Evolutionary conservation across 53 echinoderm and acorn worm genomes (phyloP).

Genomic region (Mesocentrotus franciscanus): DNA sequence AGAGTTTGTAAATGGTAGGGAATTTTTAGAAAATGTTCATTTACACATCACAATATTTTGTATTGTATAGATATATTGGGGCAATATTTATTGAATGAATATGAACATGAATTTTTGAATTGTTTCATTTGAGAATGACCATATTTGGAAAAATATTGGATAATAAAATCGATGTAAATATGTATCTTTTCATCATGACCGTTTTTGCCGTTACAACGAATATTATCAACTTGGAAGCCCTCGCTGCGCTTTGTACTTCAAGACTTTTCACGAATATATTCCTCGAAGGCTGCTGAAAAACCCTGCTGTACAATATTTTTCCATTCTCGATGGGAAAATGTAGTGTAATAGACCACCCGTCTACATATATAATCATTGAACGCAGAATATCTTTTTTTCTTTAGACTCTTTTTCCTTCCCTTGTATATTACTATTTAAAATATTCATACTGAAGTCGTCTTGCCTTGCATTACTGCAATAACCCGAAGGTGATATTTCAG

Average conservation of each 20-base stretch:
- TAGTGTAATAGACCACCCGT: background rate
- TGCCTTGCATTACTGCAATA: slow-evolving; percentile 41
- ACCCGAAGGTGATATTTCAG: slow-evolving; percentile 37
- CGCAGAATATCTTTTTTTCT: background rate
- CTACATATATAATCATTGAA: background rate
- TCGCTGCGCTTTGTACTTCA: background rate
- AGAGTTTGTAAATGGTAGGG: too few species aligned
- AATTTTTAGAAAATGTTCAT: too few species aligned
- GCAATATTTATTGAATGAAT: too few species aligned
- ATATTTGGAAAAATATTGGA: background rate
- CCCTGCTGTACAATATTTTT: background rate
- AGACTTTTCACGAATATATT: background rate
- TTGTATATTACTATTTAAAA: slow-evolving; percentile 33
- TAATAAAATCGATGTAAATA: background rate
- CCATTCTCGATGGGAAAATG: background rate
- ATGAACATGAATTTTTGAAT: too few species aligned
- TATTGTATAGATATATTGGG: too few species aligned
- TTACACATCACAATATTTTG: too few species aligned
- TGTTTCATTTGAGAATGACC: background rate
- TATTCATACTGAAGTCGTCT: slow-evolving; percentile 27
- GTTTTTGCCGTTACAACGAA: too few species aligned
- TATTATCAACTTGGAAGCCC: background rate
- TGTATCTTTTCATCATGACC: background rate
- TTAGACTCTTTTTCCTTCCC: background rate
- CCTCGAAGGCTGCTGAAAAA: background rate